Conservation (phyloP, 2,113 vertebrate species). For the Eulacestoma nigropectus region DNA sequence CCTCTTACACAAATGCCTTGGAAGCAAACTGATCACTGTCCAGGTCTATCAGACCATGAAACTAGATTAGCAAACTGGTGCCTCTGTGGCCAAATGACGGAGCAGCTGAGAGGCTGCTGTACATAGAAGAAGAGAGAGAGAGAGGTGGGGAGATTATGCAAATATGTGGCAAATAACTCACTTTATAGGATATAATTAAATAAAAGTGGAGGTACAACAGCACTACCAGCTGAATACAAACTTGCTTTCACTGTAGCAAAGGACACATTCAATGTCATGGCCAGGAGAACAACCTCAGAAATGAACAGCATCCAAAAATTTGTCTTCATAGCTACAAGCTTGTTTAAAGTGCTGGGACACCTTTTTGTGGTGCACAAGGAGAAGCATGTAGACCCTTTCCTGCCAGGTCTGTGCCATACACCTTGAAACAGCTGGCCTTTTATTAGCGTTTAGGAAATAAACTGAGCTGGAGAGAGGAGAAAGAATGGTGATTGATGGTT, state of each 20-base stretch:
- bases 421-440: background rate
- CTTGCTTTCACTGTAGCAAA: background rate
- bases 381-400: background rate
- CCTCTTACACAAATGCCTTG: background rate
- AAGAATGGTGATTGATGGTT: background rate
- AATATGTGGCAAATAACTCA: constrained; percentile 17
- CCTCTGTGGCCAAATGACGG: constrained; percentile 7
- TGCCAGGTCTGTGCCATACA: background rate
- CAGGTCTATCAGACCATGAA: constrained; percentile 48
- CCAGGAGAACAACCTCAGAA: background rate
- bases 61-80: constrained; percentile 39
- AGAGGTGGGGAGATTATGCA: background rate
- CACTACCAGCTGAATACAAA: background rate
- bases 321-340: background rate
- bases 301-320: background rate
- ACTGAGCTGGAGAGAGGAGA: background rate
- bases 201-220: background rate
- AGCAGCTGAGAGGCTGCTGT: background rate
- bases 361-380: background rate
- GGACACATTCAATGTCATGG: background rate
- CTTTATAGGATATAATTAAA: constrained; percentile 15
- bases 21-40: constrained; percentile 38
- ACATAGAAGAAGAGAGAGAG: background rate
- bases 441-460: background rate
- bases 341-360: background rate